Base-by-base conservation (phyloP, 2,888 invertebrate genomes). In the Diarsia dahlii region DNA sequence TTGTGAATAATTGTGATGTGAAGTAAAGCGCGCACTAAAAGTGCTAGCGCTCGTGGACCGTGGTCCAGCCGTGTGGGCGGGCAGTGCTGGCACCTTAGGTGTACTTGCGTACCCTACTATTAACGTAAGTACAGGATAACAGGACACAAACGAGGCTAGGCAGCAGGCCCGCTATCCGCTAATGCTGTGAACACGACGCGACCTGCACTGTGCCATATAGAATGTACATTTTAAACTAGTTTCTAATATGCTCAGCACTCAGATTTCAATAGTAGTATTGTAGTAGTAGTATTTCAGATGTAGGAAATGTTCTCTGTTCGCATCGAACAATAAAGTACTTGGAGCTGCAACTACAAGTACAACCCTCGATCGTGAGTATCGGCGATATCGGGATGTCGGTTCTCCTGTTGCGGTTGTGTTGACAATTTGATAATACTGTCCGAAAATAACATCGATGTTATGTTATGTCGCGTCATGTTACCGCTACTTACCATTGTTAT, bases 1-100 rank as follows among this genome's bases (percentile, higher is more conserved):
- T 70, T 71, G 60, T n/a, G n/a, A n/a, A n/a, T n/a, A n/a, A n/a
- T n/a, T n/a, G n/a, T 28, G 28, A 28, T 28, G 28, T 80, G 52
- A 13, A 56, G 48, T 71, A 54, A 56, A 50, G 77, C 23, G 65
- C 15, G 10, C 54, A 28, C 48, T 18, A 39, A 68, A 18, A 10
- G 54, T 56, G 39, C 5, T 39, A 63, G 56, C 18, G 73, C 72
- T 45, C 28, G 76, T 60, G 39, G 4, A 18, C n/a, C 46, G 8
- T 0, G 4, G 39, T 23, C 23, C 2, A 28, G 28, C 28, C 13
- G 23, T 6, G 56, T 13, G 23, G 0, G 48, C n/a, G 13, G 52
- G 52, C 56, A 23, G 39, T 39, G 39, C 23, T 12, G 56, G 56
- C 56, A n/a, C n/a, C n/a, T n/a, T n/a, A 13, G n/a, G n/a, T 5